Evolutionary conservation across 1,140 invertebrate species (phyloP).

Genomic region (Drosophila orena): DNA sequence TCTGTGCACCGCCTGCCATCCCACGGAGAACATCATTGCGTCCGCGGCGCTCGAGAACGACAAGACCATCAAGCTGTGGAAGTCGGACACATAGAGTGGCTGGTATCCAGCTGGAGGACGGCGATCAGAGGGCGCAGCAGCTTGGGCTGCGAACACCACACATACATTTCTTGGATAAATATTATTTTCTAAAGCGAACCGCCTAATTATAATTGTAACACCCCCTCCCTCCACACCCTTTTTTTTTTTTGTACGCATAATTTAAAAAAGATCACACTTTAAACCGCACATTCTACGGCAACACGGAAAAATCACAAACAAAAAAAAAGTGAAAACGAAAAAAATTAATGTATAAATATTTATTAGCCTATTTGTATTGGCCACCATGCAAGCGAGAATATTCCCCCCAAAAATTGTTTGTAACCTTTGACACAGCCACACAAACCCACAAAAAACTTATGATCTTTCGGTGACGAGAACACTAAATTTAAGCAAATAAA

Average conservation of each 20-base stretch:
- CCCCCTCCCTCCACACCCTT: too few species aligned
- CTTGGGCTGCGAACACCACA: conserved; percentile 4
- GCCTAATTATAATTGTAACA: conserved; percentile 20
- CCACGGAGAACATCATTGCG: conserved; percentile 99
- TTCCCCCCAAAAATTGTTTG: conserved; percentile 3
- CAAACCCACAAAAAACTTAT: conserved; percentile 18
- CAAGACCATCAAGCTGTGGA: conserved; percentile 99
- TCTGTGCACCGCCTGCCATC: conserved; percentile 98
- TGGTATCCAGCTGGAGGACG: conserved; percentile 52
- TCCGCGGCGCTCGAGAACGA: conserved; percentile 99
- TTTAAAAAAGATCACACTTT: conserved; percentile 29
- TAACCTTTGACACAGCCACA: conserved; percentile 35
- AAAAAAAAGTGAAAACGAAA: not conserved
- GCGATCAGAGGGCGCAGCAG: not conserved
- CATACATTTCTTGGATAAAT: conserved; percentile 44
- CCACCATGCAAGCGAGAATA: conserved; percentile 11
- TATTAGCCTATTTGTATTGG: conserved; percentile 37
- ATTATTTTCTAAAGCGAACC: conserved; percentile 10
- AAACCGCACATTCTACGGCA: conserved; percentile 34
- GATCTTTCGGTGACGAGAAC: conserved; percentile 51
- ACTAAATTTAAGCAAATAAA: conserved; percentile 47
- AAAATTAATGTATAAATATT: conserved; percentile 51
- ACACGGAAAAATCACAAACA: conserved; percentile 4
- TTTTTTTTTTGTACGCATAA: conserved; percentile 40
- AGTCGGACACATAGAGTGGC: conserved; percentile 94